phyloP scores from a whole-genome alignment of 2,888 invertebrate genomes.

The Mesorhabditis spiculigera region DNA sequence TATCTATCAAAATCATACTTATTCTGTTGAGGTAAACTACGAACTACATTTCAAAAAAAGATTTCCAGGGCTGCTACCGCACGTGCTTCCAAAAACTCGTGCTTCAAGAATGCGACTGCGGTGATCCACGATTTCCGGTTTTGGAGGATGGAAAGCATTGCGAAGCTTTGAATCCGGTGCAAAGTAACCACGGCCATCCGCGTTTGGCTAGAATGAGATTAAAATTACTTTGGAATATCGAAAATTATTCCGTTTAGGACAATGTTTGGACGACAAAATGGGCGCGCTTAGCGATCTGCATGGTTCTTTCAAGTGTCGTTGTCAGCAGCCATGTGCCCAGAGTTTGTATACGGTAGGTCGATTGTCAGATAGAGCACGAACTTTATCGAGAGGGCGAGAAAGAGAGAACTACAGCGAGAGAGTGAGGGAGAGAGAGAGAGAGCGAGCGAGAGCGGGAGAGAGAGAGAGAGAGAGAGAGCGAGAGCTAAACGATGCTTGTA shows the following conservation, averaged over 20 bases:
- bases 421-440: too few species aligned
- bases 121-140: slow-evolving; percentile 55
- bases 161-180: slow-evolving; percentile 43
- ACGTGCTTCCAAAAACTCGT: slow-evolving; percentile 54
- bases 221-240: neutral
- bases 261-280: slow-evolving; percentile 47
- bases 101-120: slow-evolving; percentile 52
- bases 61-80: slow-evolving; percentile 51
- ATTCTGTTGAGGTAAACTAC: slow-evolving; percentile 48
- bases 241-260: slow-evolving; percentile 34
- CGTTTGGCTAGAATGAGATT: neutral
- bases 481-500: neutral
- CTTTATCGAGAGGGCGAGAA: too few species aligned
- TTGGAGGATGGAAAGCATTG: slow-evolving; percentile 40
- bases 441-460: neutral
- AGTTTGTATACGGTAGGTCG: slow-evolving; percentile 38
- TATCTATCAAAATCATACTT: slow-evolving; percentile 48
- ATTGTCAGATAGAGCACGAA: neutral
- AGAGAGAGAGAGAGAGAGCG: too few species aligned
- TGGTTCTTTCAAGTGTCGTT: slow-evolving; percentile 44
- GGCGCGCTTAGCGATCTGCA: slow-evolving; percentile 45
- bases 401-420: too few species aligned
- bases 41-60: neutral
- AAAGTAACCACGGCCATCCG: slow-evolving; percentile 38
- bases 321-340: slow-evolving; percentile 54